phyloP scores from a whole-genome alignment of 2,888 invertebrate species.

The Pyrgus malvae region DNA sequence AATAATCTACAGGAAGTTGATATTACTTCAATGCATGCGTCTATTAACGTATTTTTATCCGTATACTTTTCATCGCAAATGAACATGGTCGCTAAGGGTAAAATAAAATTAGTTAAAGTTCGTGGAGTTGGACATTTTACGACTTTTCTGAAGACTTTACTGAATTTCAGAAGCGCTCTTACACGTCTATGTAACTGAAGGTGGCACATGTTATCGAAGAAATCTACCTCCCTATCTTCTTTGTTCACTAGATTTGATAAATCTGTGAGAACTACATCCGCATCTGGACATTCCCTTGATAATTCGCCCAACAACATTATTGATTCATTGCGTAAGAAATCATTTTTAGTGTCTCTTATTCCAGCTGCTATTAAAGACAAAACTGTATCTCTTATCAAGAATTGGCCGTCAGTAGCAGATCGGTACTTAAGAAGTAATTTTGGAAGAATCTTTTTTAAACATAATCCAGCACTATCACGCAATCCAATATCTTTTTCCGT shows the following conservation, averaged over 20 bases:
- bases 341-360: slow-evolving; percentile 86
- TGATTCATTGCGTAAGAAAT: slow-evolving; percentile 89
- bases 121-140: slow-evolving; percentile 83
- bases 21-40: slow-evolving; percentile 91
- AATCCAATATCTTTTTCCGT: slow-evolving; percentile 92
- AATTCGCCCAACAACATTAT: slow-evolving; percentile 90
- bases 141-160: slow-evolving; percentile 83
- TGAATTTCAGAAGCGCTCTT: slow-evolving; percentile 90
- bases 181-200: slow-evolving; percentile 92
- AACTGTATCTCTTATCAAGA: slow-evolving; percentile 88
- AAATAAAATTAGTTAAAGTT: slow-evolving; percentile 90
- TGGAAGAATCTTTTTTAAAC: slow-evolving; percentile 86
- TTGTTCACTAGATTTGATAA: slow-evolving; percentile 85
- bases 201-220: slow-evolving; percentile 96
- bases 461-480: slow-evolving; percentile 88
- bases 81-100: slow-evolving; percentile 92
- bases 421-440: slow-evolving; percentile 82
- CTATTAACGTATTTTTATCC: slow-evolving; percentile 90
- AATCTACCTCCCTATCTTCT: slow-evolving; percentile 92
- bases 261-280: slow-evolving; percentile 87
- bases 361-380: slow-evolving; percentile 87
- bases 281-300: slow-evolving; percentile 85
- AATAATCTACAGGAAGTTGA: slow-evolving; percentile 88
- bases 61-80: slow-evolving; percentile 89
- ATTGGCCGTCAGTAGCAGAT: slow-evolving; percentile 81